Base-by-base conservation (phyloP, 2,888 invertebrate species). In the Odiellus spinosus region DNA sequence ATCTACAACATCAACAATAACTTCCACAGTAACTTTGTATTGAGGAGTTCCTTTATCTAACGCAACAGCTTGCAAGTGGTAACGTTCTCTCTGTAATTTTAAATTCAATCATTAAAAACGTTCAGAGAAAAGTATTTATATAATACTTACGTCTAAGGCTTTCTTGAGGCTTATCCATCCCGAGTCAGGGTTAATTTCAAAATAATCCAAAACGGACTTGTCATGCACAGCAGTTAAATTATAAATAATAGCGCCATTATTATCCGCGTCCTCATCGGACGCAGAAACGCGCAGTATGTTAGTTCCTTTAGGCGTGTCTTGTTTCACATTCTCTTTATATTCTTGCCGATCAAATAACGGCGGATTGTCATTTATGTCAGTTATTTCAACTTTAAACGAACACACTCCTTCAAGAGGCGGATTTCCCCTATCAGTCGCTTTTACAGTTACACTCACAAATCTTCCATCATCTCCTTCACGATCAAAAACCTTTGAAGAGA, bases 361-460 rank as follows among this genome's bases (percentile, higher is more conserved):
- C 6, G 90, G 88, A 68, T 95, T 95, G 66, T 96, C 96, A 63
- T 96, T 98, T 40, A 91, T 87, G 66, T 96, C 96, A 1, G 88
- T 88, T 45, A 96, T 90, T 72, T 91, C 91, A 41, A 93, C 93
- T 14, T 90, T 91, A 65, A 98, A 96, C 6, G 95, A 95, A 67
- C 98, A 98, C 56, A 95, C 93, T 20, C 95, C 93, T 68, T 95
- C 95, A 56, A 98, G 68, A 0, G 90, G 88, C 1, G 95, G 93
- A 65, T 88, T 88, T n/a, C 95, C 98, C 64, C 93, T 86, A 75
- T 98, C 98, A 1, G 91, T 91, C 4, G 95, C 98, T 69, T 95
- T 93, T 0, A 95, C 87, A 0, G 93, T 95, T 4, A 91, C 88
- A 0, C 88, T 88, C 5, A 91, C 91, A 67, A 90, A 90, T 69